These are phyloP conservation scores for Apodemus speciosus DNA, from an alignment of 2,113 vertebrate species.

Conservation along the genomic window DNA sequence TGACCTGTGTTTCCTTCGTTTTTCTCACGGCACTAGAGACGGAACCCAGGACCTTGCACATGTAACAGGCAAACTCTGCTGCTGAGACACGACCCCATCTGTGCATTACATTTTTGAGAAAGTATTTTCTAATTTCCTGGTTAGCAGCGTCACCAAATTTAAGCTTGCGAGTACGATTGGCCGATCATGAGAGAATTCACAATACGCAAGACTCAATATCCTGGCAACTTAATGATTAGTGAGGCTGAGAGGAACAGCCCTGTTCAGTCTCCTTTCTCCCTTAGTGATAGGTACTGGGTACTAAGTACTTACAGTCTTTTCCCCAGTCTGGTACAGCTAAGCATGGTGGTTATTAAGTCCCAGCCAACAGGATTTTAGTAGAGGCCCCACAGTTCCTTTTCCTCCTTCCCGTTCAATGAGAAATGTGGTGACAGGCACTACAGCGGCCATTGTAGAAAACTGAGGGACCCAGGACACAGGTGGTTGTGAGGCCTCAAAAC, in stretches of 20 bases:
- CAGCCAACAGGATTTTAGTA: background rate
- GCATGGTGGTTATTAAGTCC: background rate
- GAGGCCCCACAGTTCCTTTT: background rate
- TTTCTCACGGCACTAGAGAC: background rate
- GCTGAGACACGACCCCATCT: too few relatives aligned
- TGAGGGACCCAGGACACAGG: background rate
- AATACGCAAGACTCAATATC: background rate
- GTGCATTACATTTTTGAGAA: background rate
- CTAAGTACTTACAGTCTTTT: background rate
- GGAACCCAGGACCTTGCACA: background rate
- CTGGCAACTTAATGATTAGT: background rate
- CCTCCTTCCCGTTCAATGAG: background rate
- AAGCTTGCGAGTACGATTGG: background rate
- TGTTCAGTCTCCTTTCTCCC: background rate
- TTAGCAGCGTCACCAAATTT: background rate
- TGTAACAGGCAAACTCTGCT: background rate
- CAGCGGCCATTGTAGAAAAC: background rate
- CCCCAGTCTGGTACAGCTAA: background rate
- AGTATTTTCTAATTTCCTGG: slow-evolving; percentile 4
- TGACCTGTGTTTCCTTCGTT: background rate
- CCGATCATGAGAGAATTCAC: background rate
- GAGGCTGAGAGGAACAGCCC: background rate
- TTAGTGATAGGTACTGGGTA: background rate
- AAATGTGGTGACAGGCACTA: background rate
- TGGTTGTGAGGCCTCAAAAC: background rate